Evolutionary conservation across 1,140 invertebrate species (phyloP).

Genomic region (Drosophila repletoides): DNA sequence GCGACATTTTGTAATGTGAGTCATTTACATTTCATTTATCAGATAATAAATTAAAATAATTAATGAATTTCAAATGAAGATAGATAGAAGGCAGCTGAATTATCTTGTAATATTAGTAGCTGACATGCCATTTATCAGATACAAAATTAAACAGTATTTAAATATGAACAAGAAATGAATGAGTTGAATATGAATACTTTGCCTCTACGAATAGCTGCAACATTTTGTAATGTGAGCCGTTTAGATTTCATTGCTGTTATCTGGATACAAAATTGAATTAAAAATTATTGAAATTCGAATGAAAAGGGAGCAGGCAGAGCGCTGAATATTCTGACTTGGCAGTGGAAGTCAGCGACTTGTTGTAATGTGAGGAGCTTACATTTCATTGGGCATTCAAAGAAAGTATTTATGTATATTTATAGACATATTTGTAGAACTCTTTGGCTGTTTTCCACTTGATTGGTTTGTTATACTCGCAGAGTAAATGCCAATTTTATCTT

Average conservation of each 20-base stretch:
- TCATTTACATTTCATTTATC: conserved; percentile 19
- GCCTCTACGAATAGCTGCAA: background rate
- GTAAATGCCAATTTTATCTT: conserved; percentile 34
- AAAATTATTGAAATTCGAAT: too few species aligned
- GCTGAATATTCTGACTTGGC: too few species aligned
- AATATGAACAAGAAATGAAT: background rate
- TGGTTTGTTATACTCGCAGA: conserved; percentile 20
- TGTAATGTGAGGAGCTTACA: conserved; percentile 10
- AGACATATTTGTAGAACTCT: conserved; percentile 21
- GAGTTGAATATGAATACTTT: conserved; percentile 1
- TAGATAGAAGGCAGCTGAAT: too few species aligned
- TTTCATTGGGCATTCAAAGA: conserved; percentile 39
- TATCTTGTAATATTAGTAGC: too few species aligned
- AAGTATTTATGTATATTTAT: too few species aligned
- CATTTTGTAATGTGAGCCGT: background rate
- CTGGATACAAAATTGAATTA: too few species aligned
- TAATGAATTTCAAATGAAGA: too few species aligned
- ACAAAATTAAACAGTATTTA: background rate
- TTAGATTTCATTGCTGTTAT: too few species aligned
- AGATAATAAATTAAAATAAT: too few species aligned
- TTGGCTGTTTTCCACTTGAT: conserved; percentile 31
- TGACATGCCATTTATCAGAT: too few species aligned
- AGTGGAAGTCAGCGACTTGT: background rate
- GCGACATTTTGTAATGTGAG: background rate
- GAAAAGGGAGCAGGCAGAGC: too few species aligned